Conservation (phyloP, 2,888 invertebrate genomes). For the Drosophila demipolita region DNA sequence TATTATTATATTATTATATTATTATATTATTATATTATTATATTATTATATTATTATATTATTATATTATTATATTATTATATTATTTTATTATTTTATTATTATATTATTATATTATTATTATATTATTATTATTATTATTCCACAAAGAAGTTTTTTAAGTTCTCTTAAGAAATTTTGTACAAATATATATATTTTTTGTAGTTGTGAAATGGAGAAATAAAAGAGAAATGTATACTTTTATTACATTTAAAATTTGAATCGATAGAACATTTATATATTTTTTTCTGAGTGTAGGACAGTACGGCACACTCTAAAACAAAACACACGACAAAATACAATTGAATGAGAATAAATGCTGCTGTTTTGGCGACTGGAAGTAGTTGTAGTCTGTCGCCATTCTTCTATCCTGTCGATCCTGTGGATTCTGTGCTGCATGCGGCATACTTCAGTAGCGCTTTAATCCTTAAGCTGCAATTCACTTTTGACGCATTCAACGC, state of each 20-base stretch:
- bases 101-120: too few relatives aligned
- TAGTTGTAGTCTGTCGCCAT: slow-evolving; percentile 24
- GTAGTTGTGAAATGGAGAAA: background rate
- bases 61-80: too few relatives aligned
- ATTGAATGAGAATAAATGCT: background rate
- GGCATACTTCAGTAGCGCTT: slow-evolving; percentile 69
- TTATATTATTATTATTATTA: too few relatives aligned
- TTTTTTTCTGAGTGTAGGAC: slow-evolving; percentile 2
- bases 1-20: too few relatives aligned
- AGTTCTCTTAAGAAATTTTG: background rate
- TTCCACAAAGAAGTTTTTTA: background rate
- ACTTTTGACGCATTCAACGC: slow-evolving; percentile 74
- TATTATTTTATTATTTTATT: too few relatives aligned
- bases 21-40: too few relatives aligned
- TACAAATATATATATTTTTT: background rate
- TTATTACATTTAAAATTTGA: background rate
- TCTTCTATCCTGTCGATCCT: background rate
- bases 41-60: too few relatives aligned
- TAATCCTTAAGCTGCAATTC: slow-evolving; percentile 78
- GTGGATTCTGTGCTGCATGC: slow-evolving; percentile 25
- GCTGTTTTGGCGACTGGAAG: slow-evolving; percentile 56
- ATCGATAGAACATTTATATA: background rate
- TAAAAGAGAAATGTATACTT: background rate
- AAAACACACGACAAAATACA: background rate
- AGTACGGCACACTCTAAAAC: slow-evolving; percentile 2